A percentile compares a stretch with the other conserved stretches of the same genome.
Evolutionary conservation across 2,113 vertebrate genomes (phyloP).

Genomic region (Plestiodon gilberti): DNA sequence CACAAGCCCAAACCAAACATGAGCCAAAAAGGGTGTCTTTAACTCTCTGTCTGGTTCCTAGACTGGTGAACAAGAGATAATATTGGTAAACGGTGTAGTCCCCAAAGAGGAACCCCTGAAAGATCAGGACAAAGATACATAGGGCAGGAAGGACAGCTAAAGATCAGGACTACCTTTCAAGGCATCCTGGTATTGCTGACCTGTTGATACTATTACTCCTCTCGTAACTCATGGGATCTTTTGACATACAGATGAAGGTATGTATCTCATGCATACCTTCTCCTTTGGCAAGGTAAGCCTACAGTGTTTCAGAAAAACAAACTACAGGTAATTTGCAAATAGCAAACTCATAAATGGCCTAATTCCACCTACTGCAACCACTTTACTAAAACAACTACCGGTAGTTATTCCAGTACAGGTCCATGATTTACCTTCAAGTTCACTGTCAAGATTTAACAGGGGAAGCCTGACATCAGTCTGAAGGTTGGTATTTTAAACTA

Average conservation of each 20-base stretch:
- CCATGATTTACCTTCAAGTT: neutral
- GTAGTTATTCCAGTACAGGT: neutral
- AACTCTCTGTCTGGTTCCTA: neutral
- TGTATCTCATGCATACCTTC: neutral
- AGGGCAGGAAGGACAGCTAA: accelerated
- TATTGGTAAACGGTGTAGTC: neutral
- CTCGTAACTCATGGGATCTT: neutral
- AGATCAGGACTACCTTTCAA: neutral
- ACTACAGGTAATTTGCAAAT: neutral
- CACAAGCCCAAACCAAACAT: constrained; percentile 11
- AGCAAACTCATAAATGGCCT: neutral
- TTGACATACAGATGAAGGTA: neutral
- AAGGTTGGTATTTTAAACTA: neutral
- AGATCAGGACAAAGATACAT: neutral
- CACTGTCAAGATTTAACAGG: neutral
- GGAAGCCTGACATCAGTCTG: neutral
- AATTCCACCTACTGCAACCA: neutral
- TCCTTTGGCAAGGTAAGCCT: neutral
- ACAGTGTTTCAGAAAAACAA: neutral
- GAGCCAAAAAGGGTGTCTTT: constrained; percentile 1
- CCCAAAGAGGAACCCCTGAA: neutral
- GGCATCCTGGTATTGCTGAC: neutral
- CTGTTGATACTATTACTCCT: neutral
- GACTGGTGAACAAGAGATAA: neutral
- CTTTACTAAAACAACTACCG: neutral